Evolutionary conservation across 2,888 invertebrate species (phyloP), one percentile per base, ranked within the genome.

Genomic region (Parnassius mnemosyne): DNA sequence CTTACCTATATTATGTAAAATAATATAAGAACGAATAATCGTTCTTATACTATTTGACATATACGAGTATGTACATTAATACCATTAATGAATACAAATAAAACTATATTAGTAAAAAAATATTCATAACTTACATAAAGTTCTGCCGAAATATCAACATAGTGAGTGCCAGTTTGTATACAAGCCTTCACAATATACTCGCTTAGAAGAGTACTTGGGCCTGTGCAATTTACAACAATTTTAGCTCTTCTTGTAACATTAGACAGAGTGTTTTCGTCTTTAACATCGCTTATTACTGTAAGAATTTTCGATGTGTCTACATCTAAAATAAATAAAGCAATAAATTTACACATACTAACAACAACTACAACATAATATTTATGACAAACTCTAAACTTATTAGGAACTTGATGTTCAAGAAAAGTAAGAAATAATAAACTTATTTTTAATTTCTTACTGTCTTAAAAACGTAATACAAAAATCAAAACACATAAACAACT

Each of bases 61-160:
- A 20, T 1, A 1, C 16, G n/a, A n/a, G n/a, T 16, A 16, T 16
- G 16, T 16, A 16, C 16, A 16, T 3, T 25, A 25, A 25, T 25
- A 25, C 25, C 25, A 3, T 25, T 25, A 25, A 25, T 25, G 7
- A 25, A 3, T 25, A 25, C 25, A 3, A 3, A 25, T 25, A 25
- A 34, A 34, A 34, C 7, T 34, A 34, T 34, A 34, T 34, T 53
- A 53, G 57, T 57, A 34, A 34, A 34, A 34, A 34, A 7, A 34
- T 34, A 34, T 34, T 34, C 7, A 34, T 11, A 49, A 63, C 82
- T 80, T 71, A 85, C 85, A 66, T 78, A 74, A 20, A 81, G 65
- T 71, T 86, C 85, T 1, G 83, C 84, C 1, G 85, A 83, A 64
- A 85, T 80, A 60, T 85, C 85, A 12, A 85, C 71, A 54, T 84